phyloP scores from a whole-genome alignment of 2,113 vertebrate genomes.

The Solea solea region DNA sequence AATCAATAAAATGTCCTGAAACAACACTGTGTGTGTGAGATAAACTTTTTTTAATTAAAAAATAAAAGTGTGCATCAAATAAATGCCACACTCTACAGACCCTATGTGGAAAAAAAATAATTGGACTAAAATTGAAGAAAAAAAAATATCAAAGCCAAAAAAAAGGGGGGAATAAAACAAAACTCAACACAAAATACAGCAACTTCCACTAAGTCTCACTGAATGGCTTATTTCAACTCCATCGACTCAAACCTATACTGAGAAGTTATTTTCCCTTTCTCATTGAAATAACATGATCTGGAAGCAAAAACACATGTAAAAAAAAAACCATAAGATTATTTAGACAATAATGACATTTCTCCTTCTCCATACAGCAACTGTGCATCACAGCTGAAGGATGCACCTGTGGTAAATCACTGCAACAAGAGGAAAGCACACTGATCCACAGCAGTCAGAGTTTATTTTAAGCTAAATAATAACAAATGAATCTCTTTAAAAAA shows the following conservation, averaged over 20 bases:
- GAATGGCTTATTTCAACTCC: constrained; percentile 26
- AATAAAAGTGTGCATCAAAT: constrained; percentile 11
- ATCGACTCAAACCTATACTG: constrained; percentile 23
- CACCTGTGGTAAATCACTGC: constrained; percentile 34
- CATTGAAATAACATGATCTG: constrained; percentile 27
- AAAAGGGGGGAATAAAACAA: constrained; percentile 3
- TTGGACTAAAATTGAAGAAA: constrained; percentile 37
- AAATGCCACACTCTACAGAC: constrained; percentile 42
- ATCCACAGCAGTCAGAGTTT: constrained; percentile 15
- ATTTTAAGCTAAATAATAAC: neutral
- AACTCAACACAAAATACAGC: constrained; percentile 11
- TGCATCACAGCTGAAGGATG: constrained; percentile 4
- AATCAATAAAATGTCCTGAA: constrained; percentile 1
- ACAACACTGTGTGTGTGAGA: constrained; percentile 12
- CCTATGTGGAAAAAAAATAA: constrained; percentile 27
- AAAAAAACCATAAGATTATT: constrained; percentile 1
- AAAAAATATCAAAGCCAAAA: constrained; percentile 30
- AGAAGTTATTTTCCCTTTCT: neutral
- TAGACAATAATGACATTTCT: neutral
- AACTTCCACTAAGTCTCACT: constrained; percentile 23
- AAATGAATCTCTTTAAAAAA: neutral
- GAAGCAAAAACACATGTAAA: constrained; percentile 18
- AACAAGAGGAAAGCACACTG: constrained; percentile 31
- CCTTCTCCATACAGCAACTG: neutral
- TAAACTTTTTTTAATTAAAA: constrained; percentile 44